A percentile compares a stretch with the other conserved stretches of the same genome.
phyloP scores from a whole-genome alignment of 2,888 invertebrate species.

The Sarcophaga subvicina region DNA sequence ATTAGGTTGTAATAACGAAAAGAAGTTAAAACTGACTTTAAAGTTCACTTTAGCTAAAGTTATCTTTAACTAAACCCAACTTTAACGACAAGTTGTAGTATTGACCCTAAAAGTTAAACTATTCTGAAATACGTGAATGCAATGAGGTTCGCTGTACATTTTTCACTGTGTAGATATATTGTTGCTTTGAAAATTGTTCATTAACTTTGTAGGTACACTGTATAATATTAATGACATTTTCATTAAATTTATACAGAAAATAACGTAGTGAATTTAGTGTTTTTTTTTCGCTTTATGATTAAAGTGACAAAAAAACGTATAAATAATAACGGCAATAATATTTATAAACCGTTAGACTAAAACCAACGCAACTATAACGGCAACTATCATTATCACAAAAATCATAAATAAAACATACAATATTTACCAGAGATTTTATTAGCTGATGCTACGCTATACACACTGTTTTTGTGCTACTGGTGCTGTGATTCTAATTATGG shows the following conservation, averaged over 20 bases:
- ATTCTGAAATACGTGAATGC: too few species aligned
- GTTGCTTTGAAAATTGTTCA: too few species aligned
- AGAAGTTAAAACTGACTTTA: too few species aligned
- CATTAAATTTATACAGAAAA: background rate
- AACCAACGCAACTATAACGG: constrained; percentile 11
- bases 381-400: constrained; percentile 48
- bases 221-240: background rate
- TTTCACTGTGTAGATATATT: too few species aligned
- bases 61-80: too few species aligned
- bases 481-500: constrained; percentile 18
- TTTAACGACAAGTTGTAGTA: too few species aligned
- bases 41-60: too few species aligned
- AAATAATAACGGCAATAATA: background rate
- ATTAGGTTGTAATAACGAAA: too few species aligned
- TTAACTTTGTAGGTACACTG: background rate
- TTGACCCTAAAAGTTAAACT: too few species aligned
- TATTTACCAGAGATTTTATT: constrained; percentile 42
- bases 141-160: too few species aligned
- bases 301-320: constrained; percentile 16
- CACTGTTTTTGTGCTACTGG: background rate
- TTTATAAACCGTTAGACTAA: constrained; percentile 18
- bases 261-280: constrained; percentile 4
- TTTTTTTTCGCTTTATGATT: background rate
- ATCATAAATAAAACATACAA: constrained; percentile 51
- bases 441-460: constrained; percentile 2